These are phyloP conservation scores for Struthidea cinerea DNA, from an alignment of 2,113 vertebrate species.

Conservation along the genomic window DNA sequence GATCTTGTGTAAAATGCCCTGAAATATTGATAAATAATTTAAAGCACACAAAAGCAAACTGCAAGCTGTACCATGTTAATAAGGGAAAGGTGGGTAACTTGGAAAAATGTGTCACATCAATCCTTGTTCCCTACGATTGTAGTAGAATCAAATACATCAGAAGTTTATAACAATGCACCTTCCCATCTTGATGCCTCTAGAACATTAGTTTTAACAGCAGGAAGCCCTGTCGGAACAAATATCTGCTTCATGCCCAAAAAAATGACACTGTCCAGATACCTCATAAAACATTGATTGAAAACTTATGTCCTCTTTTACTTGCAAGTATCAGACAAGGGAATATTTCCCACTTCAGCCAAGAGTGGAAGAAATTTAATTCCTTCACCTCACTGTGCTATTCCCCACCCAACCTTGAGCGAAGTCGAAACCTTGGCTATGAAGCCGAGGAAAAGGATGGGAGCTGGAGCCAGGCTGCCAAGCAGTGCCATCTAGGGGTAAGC, in stretches of 20 bases:
- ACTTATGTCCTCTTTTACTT: not conserved
- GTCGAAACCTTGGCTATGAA: not conserved
- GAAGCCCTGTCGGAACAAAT: not conserved
- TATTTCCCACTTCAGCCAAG: not conserved
- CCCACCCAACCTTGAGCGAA: not conserved
- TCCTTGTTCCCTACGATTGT: not conserved
- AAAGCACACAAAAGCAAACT: not conserved
- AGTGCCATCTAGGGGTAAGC: constrained; percentile 57
- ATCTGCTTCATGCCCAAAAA: not conserved
- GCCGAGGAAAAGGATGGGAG: not conserved
- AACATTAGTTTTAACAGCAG: not conserved
- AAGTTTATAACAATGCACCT: not conserved
- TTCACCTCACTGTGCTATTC: not conserved
- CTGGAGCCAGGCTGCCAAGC: not conserved
- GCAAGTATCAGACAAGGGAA: not conserved
- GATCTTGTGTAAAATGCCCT: not conserved
- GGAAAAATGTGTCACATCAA: not conserved
- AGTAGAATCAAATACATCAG: not conserved
- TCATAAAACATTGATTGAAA: not conserved
- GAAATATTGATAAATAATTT: not conserved
- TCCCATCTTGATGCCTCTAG: not conserved
- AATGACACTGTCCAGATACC: not conserved
- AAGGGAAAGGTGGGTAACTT: not conserved
- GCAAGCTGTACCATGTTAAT: not conserved
- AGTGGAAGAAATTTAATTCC: not conserved